These are phyloP conservation scores for Thunnus albacares DNA, from an alignment of 2,797 vertebrate genomes.

Conservation along the genomic window DNA sequence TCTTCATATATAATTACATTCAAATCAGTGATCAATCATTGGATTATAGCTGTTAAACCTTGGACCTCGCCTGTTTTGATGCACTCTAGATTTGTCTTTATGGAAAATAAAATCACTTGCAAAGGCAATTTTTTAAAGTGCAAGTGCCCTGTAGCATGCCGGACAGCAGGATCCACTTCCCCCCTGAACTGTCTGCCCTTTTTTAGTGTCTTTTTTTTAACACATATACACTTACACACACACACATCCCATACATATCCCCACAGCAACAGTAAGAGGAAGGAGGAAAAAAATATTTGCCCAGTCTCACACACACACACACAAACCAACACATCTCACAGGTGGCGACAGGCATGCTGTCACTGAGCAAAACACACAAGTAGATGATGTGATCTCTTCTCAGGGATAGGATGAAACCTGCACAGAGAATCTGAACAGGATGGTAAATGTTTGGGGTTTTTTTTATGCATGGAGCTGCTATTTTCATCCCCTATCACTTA, in stretches of 20 bases:
- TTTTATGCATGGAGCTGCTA: background rate
- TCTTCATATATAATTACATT: background rate
- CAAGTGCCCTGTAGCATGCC: background rate
- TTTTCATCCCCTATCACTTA: background rate
- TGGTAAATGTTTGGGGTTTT: background rate
- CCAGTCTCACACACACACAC: background rate
- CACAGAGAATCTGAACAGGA: background rate
- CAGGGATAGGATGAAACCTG: background rate
- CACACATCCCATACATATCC: background rate
- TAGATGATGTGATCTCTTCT: background rate
- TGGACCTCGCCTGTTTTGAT: background rate
- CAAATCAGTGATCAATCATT: background rate
- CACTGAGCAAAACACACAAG: background rate
- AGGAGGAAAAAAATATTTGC: background rate
- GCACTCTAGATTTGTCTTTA: background rate
- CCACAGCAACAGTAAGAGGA: background rate
- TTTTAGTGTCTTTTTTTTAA: background rate
- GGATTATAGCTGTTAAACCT: background rate
- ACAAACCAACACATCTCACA: background rate
- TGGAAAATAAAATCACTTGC: conserved; percentile 3
- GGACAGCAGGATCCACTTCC: conserved; percentile 44
- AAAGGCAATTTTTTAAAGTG: background rate
- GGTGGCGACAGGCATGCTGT: background rate
- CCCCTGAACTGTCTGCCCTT: conserved; percentile 35
- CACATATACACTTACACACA: background rate